A percentile compares a stretch with the other conserved stretches of the same genome.
Evolutionary conservation across 2,113 vertebrate species (phyloP).

Genomic region (Elanus axillaris): DNA sequence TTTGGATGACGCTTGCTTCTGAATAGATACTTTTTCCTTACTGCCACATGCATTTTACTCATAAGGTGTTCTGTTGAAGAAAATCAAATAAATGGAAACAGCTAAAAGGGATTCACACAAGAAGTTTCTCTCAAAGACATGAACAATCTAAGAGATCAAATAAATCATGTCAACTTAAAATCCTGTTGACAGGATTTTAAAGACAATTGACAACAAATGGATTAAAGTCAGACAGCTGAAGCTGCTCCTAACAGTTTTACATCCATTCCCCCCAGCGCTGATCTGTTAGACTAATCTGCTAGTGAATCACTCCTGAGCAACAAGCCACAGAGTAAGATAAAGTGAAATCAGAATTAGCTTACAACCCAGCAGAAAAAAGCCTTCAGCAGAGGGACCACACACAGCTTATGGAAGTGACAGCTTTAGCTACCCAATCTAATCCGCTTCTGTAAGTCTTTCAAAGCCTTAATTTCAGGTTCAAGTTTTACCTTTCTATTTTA

Average conservation of each 20-base stretch:
- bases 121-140: neutral
- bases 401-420: neutral
- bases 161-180: neutral
- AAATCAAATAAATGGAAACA: neutral
- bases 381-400: neutral
- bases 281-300: slow-evolving; percentile 23
- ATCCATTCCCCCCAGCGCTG: neutral
- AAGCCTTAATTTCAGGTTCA: neutral
- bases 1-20: neutral
- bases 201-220: slow-evolving; percentile 34
- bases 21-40: neutral
- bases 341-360: slow-evolving; percentile 6
- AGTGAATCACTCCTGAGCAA: slow-evolving; percentile 13
- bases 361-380: neutral
- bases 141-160: neutral
- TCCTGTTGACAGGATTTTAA: neutral
- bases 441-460: neutral
- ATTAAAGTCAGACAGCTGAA: slow-evolving; percentile 36
- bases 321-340: neutral
- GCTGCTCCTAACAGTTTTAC: slow-evolving; percentile 13
- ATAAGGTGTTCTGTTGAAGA: neutral
- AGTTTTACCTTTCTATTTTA: neutral
- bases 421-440: neutral
- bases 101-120: neutral
- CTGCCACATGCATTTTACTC: neutral